Evolutionary conservation across 2,113 vertebrate genomes (phyloP).

Genomic region (Monopterus albus): DNA sequence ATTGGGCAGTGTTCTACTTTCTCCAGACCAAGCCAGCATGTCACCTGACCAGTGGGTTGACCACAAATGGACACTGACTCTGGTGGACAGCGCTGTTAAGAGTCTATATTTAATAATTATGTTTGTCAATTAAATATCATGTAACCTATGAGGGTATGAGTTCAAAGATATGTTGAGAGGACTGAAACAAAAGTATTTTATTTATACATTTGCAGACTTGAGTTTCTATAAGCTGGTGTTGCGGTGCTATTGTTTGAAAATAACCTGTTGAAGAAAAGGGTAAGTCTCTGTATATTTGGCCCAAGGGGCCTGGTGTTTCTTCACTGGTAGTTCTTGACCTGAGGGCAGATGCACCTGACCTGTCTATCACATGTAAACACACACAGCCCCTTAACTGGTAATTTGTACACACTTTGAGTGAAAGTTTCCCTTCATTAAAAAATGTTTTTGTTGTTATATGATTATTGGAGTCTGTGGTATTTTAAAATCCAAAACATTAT

Average conservation of each 20-base stretch:
- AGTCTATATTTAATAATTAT: background rate
- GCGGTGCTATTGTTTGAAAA: background rate
- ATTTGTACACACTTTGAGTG: background rate
- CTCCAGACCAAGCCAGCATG: background rate
- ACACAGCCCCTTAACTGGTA: background rate
- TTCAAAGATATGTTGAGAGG: too few relatives aligned
- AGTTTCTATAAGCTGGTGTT: too few relatives aligned
- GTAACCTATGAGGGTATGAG: background rate
- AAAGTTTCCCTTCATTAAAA: background rate
- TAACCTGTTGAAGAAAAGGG: too few relatives aligned
- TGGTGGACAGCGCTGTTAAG: too few relatives aligned
- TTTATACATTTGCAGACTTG: too few relatives aligned
- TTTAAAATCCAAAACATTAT: background rate
- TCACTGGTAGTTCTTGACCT: background rate
- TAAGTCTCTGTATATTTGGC: too few relatives aligned
- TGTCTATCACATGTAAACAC: constrained; percentile 20
- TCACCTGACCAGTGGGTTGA: background rate
- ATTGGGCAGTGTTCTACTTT: background rate
- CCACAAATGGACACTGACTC: background rate
- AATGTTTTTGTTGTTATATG: too few relatives aligned
- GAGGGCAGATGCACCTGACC: background rate
- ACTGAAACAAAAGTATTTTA: background rate
- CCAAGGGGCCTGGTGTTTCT: background rate
- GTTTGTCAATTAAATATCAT: background rate
- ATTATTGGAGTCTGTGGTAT: background rate